Evolutionary conservation across 2,888 invertebrate genomes (phyloP).

Genomic region (Agrotis clavis): DNA sequence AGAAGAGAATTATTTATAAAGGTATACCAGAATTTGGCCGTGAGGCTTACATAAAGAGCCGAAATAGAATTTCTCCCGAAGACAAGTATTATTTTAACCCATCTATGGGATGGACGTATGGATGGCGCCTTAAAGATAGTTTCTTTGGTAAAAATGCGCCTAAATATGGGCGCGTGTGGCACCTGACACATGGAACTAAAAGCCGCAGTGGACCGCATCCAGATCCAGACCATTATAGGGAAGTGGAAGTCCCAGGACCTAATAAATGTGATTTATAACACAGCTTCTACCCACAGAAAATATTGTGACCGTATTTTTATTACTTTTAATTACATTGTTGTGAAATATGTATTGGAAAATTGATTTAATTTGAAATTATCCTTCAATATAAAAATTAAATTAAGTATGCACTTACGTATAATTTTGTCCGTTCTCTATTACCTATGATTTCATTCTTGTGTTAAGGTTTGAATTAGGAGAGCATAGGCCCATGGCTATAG

Average conservation of each 20-base stretch:
- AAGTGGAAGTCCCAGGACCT: background rate
- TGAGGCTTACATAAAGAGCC: conserved; percentile 70
- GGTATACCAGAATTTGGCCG: conserved; percentile 73
- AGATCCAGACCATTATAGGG: conserved; percentile 71
- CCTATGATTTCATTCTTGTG: no score
- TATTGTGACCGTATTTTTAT: background rate
- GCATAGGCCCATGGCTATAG: no score
- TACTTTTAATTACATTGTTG: background rate
- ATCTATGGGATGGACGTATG: conserved; percentile 70
- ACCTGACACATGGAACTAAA: conserved; percentile 64
- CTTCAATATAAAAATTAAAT: no score
- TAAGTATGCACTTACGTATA: no score
- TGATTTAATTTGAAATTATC: no score
- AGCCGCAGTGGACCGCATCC: conserved; percentile 75
- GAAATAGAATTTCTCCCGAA: conserved; percentile 71
- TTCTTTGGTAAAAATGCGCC: conserved; percentile 64
- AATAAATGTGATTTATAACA: conserved; percentile 21
- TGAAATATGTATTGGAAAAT: background rate
- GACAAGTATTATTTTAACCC: conserved; percentile 74
- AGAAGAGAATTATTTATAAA: conserved; percentile 71
- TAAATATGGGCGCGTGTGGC: conserved; percentile 68
- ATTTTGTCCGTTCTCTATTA: no score
- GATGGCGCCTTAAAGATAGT: conserved; percentile 76
- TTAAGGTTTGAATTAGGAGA: no score
- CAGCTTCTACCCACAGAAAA: background rate